Base-by-base conservation (phyloP, 2,797 vertebrate genomes). In the Micrastur ruficollis region DNA sequence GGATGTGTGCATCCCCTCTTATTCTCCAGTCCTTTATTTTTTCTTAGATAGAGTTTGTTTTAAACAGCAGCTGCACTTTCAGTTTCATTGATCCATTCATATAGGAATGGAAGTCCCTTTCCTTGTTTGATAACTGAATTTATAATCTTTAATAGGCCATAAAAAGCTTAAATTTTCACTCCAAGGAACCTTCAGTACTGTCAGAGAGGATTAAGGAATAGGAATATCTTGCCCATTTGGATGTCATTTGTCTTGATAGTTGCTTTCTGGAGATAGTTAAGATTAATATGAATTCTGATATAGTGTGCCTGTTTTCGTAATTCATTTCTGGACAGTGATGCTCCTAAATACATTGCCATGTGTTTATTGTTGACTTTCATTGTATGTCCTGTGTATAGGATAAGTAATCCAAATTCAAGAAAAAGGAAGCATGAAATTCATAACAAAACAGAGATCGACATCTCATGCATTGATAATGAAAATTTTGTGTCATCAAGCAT, bases 171-270 rank as follows among this genome's bases (percentile, higher is more conserved):
- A 47, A 78, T 86, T 96, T 94, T 92, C 42, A 79, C 66, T 95
- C 61, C 70, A 72, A 91, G 72, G 34, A 95, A 29, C 49, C 21
- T 88, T 93, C 90, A 83, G 61, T 94, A 36, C 70, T 94, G 80
- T 93, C 93, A 93, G 82, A 91, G 90, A 90, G 81, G 93, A 90
- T 94, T 93, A 93, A 93, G 73, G 53, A 76, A 22, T 90, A 31
- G 42, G 62, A 93, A 68, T 86, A 49, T 50, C 80, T 86, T 83
- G 23, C 22, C 66, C 27, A 31, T 89, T 94, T 91, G 49, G 52
- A 81, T 90, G 89, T 83, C 52, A 78, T 95, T 96, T 91, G 44
- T 95, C 92, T 96, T 90, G 65, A 81, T 94, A 83, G 88, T 68
- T 86, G 76, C 34, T 86, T 96, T 92, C 55, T 58, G 82, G 66